Evolutionary conservation across 2,113 vertebrate species (phyloP).

Genomic region (Neopipo cinnamomea): DNA sequence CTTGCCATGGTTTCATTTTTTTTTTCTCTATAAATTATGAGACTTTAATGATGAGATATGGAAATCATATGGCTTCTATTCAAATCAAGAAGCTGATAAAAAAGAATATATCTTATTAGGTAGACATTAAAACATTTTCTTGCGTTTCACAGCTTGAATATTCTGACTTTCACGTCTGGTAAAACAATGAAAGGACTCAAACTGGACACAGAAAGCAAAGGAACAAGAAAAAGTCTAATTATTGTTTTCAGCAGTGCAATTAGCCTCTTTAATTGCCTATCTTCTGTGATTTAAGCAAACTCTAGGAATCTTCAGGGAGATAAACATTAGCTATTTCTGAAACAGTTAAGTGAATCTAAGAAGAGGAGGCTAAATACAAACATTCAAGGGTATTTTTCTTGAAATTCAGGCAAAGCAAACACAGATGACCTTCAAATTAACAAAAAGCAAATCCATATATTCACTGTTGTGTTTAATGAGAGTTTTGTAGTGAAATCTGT

Average conservation of each 20-base stretch:
- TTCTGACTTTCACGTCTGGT: neutral
- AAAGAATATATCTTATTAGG: neutral
- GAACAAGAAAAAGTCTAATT: conserved; percentile 8
- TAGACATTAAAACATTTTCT: neutral
- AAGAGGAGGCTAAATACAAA: neutral
- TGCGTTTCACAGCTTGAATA: neutral
- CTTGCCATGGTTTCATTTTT: neutral
- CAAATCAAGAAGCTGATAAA: neutral
- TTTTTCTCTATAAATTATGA: neutral
- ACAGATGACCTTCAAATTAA: neutral
- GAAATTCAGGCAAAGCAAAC: neutral
- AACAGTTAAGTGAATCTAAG: neutral
- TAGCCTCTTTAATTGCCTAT: conserved; percentile 25
- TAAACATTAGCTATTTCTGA: conserved; percentile 23
- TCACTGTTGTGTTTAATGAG: neutral
- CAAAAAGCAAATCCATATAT: neutral
- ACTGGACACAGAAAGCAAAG: neutral
- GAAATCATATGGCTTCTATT: neutral
- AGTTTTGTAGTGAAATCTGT: neutral
- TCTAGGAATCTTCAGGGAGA: neutral
- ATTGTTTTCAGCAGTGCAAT: conserved; percentile 44
- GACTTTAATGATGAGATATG: neutral
- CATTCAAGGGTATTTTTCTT: neutral
- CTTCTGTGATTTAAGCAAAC: conserved; percentile 31
- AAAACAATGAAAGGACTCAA: conserved; percentile 8